A percentile compares a stretch with the other conserved stretches of the same genome.
phyloP scores from a whole-genome alignment of 2,888 invertebrate genomes.

The Folsomia manolachei region DNA sequence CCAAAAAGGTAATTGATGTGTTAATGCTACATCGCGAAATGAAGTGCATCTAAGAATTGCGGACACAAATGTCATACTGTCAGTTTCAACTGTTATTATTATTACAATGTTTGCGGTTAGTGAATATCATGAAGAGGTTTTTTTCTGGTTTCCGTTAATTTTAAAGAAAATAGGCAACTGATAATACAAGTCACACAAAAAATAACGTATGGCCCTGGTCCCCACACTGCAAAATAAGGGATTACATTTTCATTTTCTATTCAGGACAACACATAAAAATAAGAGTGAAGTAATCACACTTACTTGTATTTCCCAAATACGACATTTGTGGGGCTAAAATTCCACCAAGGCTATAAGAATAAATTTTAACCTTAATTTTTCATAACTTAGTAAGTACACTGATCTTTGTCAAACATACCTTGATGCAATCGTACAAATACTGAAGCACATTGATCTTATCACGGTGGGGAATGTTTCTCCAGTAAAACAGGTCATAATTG shows the following conservation, averaged over 20 bases:
- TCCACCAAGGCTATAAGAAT: slow-evolving; percentile 41
- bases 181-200: slow-evolving; percentile 33
- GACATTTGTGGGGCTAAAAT: slow-evolving; percentile 44
- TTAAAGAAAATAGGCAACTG: slow-evolving; percentile 22
- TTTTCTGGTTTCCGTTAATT: slow-evolving; percentile 42
- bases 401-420: too few species aligned
- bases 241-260: too few species aligned
- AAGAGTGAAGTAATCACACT: background rate
- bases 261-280: background rate
- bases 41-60: too few species aligned
- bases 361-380: too few species aligned
- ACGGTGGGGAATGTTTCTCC: slow-evolving; percentile 46
- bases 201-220: slow-evolving; percentile 39
- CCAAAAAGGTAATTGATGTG: too few species aligned
- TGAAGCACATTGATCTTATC: slow-evolving; percentile 38
- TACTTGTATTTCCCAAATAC: slow-evolving; percentile 40
- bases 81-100: too few species aligned
- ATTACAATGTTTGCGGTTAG: too few species aligned
- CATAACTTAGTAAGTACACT: too few species aligned
- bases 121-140: slow-evolving; percentile 35
- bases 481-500: slow-evolving; percentile 43
- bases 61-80: too few species aligned
- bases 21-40: too few species aligned
- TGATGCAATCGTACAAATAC: slow-evolving; percentile 38
- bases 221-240: slow-evolving; percentile 33